Evolutionary conservation across 2,888 invertebrate genomes (phyloP).

Genomic region (Cantharis rufa): DNA sequence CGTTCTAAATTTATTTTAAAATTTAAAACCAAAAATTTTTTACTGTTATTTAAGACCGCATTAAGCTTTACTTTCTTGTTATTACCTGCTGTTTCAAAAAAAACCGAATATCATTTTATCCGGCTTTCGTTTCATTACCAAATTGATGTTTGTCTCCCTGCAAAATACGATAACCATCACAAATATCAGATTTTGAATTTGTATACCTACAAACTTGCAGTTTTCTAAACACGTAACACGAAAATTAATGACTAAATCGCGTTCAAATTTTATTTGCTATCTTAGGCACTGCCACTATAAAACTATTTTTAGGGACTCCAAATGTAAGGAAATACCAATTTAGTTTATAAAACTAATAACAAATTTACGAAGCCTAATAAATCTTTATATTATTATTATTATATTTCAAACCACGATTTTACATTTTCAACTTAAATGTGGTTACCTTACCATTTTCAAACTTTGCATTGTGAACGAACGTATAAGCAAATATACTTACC

Average conservation of each 20-base stretch:
- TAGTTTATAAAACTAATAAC: not conserved
- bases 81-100: not conserved
- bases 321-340: slow-evolving; percentile 2
- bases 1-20: slow-evolving; percentile 4
- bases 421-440: not conserved
- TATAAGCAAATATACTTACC: not conserved
- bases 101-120: not conserved
- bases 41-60: not conserved
- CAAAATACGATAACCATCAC: not conserved
- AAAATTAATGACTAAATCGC: slow-evolving; percentile 21
- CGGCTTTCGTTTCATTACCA: not conserved
- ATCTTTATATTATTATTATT: not conserved
- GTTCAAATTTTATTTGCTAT: slow-evolving; percentile 18
- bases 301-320: not conserved
- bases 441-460: not conserved
- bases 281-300: not conserved
- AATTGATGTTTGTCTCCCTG: not conserved
- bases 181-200: not conserved
- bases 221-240: slow-evolving; percentile 6
- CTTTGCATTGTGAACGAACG: not conserved
- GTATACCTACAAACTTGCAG: not conserved
- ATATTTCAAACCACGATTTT: not conserved
- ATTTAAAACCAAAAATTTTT: not conserved
- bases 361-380: not conserved
- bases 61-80: not conserved